Base-by-base conservation (phyloP, 2,888 invertebrate genomes). In the Biston stratarius region DNA sequence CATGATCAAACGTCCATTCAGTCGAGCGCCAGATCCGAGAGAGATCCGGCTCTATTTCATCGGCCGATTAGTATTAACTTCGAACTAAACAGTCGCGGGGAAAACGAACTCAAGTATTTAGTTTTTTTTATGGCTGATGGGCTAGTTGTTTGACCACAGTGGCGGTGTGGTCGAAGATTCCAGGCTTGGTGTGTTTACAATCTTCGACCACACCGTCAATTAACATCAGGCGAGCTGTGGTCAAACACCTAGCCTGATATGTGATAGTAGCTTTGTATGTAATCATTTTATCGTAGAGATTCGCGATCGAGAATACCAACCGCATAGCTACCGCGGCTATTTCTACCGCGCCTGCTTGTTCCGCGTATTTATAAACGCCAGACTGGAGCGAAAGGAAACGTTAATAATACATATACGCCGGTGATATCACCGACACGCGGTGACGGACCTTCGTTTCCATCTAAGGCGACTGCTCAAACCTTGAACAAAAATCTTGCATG, bases 231-330 rank as follows among this genome's bases (percentile, higher is more conserved):
- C n/a, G n/a, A n/a, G n/a, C n/a, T n/a, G n/a, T n/a, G n/a, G n/a
- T n/a, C n/a, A n/a, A n/a, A n/a, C n/a, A n/a, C n/a, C n/a, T n/a
- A n/a, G n/a, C n/a, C n/a, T n/a, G n/a, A n/a, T n/a, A n/a, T n/a
- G n/a, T n/a, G n/a, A n/a, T n/a, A n/a, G n/a, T n/a, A 44, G 12
- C n/a, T 44, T 44, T 12, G 12, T 44, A 44, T 44, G 51, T n/a
- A 34, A 51, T 51, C 1, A 34, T 11, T 51, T 36, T 34, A 34
- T n/a, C 36, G 34, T 51, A 49, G 5, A 51, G 12, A 51, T 51
- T 34, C 51, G n/a, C 51, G 34, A 51, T 51, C 51, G 33, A 51
- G 12, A 51, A 51, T 51, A 51, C 8, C 51, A n/a, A 24, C 47
- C 47, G 47, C 47, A 51, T 51, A 51, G 51, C 3, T 34, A 51